Conservation (phyloP, 2,797 vertebrate species). For the Notoglanidium macrostoma region DNA sequence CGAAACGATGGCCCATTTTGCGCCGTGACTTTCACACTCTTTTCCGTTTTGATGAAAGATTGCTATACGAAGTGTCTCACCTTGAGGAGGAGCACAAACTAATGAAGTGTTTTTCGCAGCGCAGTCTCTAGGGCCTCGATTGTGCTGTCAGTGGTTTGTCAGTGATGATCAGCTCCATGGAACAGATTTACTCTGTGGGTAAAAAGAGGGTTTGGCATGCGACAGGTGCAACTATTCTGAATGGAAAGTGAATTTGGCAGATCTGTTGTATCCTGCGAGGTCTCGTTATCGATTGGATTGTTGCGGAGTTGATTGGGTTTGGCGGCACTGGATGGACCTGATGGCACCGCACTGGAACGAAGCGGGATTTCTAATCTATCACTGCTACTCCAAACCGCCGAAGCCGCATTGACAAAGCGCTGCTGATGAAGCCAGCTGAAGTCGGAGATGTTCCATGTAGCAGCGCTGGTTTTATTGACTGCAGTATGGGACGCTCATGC, state of each 20-base stretch:
- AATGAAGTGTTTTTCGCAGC: not conserved
- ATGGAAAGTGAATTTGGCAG: slow-evolving; percentile 41
- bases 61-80: slow-evolving; percentile 22
- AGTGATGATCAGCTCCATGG: slow-evolving; percentile 30
- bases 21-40: slow-evolving; percentile 65
- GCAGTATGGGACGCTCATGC: slow-evolving; percentile 16
- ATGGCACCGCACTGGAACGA: slow-evolving; percentile 38
- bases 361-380: slow-evolving; percentile 36
- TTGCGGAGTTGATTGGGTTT: slow-evolving; percentile 38
- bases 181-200: slow-evolving; percentile 4
- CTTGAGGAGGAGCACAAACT: slow-evolving; percentile 15
- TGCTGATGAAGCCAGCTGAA: slow-evolving; percentile 27
- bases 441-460: slow-evolving; percentile 22
- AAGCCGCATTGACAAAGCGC: slow-evolving; percentile 36
- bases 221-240: slow-evolving; percentile 7
- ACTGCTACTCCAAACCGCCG: slow-evolving; percentile 20
- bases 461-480: slow-evolving; percentile 48
- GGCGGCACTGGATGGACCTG: slow-evolving; percentile 35
- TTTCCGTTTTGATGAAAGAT: slow-evolving; percentile 67
- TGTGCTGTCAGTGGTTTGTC: slow-evolving; percentile 12
- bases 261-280: slow-evolving; percentile 17
- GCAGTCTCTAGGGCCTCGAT: not conserved
- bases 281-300: not conserved
- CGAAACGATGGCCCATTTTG: slow-evolving; percentile 51
- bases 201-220: slow-evolving; percentile 16